Evolutionary conservation across 2,797 vertebrate genomes (phyloP).

Genomic region (Dicrostonyx torquatus): DNA sequence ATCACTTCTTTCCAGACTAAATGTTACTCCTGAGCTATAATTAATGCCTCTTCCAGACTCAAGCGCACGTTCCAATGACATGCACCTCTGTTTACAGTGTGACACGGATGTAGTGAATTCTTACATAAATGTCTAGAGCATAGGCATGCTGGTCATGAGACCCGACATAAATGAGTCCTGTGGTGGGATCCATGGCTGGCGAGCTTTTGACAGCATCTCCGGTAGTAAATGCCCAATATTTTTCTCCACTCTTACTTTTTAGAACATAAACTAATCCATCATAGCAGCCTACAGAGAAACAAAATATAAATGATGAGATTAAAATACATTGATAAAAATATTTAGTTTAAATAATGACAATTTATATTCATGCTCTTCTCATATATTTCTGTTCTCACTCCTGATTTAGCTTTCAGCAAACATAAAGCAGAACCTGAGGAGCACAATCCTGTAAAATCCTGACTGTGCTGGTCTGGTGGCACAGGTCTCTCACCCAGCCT

Average conservation of each 20-base stretch:
- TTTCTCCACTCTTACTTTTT: constrained; percentile 87
- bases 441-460: background rate
- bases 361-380: background rate
- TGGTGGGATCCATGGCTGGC: constrained; percentile 89
- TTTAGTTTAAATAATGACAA: constrained; percentile 12
- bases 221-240: constrained; percentile 91
- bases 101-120: constrained; percentile 52
- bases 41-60: background rate
- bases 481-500: background rate
- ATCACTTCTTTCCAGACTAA: background rate
- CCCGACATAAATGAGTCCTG: constrained; percentile 91
- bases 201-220: constrained; percentile 94
- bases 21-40: background rate
- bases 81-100: background rate
- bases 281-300: constrained; percentile 91
- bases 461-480: background rate
- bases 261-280: constrained; percentile 93
- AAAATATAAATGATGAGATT: constrained; percentile 47
- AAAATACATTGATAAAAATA: constrained; percentile 36
- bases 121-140: constrained; percentile 93
- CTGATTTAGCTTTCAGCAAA: constrained; percentile 14
- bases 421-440: background rate
- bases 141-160: constrained; percentile 95
- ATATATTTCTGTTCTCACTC: background rate
- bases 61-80: background rate